Evolutionary conservation across 2,797 vertebrate species (phyloP), one percentile per base, ranked within the genome.

Genomic region (Onychomys leucogaster): DNA sequence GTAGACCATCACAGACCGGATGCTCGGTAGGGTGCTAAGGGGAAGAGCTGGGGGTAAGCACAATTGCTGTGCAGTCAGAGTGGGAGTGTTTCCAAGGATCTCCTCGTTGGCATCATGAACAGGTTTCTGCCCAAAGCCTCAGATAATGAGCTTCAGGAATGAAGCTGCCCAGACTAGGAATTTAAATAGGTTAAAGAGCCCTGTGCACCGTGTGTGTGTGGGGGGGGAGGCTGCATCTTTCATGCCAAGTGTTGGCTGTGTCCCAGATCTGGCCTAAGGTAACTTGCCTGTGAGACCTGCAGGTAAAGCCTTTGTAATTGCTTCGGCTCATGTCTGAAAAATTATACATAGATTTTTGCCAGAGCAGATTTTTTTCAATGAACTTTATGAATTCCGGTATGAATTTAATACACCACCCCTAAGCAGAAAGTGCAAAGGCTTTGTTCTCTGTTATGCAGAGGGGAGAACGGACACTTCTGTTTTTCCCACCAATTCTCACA

Each of bases 121-220:
- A 37, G 12, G 17, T 65, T 90, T 41, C 25, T n/a, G 10, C 49
- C 4, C 16, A 65, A 41, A 10, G 8, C 67, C 32, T 78, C 46
- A 27, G 59, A 17, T 25, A 27, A 32, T 32, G 14, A 92, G 41
- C 3, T 65, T 2, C 2, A 41, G 12, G 5, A 55, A 71, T 29
- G 11, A 63, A 76, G 37, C 8, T 65, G 11, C 59, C 10, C 14
- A 37, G 25, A 43, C 5, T 32, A 29, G 76, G 46, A 41, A 71
- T 32, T 2, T 11, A 69, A 88, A 0, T 32, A 77, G n/a, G 25
- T 61, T 46, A 69, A 65, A 41, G 16, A 65, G 2, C 19, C 2
- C 17, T 32, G 32, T 34, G 2, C 59, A 59, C 1, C 0, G 3
- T 13, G 5, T n/a, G n/a, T n/a, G n/a, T n/a, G 5, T 5, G 4